Percentiles rank a stretch among this genome's conserved stretches.
phyloP scores from a whole-genome alignment of 2,113 vertebrate genomes.

The Polypterus bichir region DNA sequence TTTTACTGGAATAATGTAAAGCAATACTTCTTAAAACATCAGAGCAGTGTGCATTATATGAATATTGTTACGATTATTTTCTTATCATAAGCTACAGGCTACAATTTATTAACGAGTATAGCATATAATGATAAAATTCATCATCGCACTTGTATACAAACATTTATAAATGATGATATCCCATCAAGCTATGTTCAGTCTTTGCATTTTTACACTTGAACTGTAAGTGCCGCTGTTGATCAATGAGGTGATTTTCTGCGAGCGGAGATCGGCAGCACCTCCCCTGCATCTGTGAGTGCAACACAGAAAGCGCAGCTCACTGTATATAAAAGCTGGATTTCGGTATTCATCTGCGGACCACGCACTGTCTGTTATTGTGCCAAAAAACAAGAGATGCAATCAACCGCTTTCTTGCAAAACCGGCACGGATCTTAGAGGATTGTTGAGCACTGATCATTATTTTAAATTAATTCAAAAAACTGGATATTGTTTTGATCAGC shows the following conservation, averaged over 20 bases:
- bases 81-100: too few species aligned
- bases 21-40: too few species aligned
- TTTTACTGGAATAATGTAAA: too few species aligned
- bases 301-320: background rate
- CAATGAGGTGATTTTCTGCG: conserved; percentile 28
- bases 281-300: conserved; percentile 17
- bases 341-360: too few species aligned
- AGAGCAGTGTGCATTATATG: too few species aligned
- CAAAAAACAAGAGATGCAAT: background rate
- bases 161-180: too few species aligned
- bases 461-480: conserved; percentile 9
- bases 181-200: too few species aligned
- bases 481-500: background rate
- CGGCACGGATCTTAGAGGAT: background rate
- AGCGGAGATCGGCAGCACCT: background rate
- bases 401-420: background rate
- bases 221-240: conserved; percentile 65
- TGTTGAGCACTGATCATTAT: background rate
- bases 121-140: too few species aligned
- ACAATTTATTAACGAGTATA: too few species aligned
- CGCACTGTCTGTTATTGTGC: background rate
- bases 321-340: background rate
- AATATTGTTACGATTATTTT: too few species aligned
- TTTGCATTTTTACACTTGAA: conserved; percentile 49
- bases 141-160: too few species aligned